Evolutionary conservation across 2,113 vertebrate species (phyloP), one percentile per base, ranked within the genome.

Genomic region (Grammomys surdaster): DNA sequence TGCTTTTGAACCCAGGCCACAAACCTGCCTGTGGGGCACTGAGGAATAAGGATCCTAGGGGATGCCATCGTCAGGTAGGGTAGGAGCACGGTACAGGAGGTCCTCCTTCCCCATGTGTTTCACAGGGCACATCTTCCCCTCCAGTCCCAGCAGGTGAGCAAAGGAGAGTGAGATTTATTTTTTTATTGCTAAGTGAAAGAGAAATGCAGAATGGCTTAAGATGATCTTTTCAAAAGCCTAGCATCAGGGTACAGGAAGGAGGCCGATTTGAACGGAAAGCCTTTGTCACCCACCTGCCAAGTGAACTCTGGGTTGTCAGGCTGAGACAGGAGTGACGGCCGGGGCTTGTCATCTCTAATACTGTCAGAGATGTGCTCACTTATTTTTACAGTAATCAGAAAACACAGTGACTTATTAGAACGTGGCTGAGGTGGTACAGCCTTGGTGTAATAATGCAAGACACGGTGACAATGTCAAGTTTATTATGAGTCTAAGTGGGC

Each of bases 71-170:
- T 85, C 54, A 48, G n/a, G 40, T 5, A 31, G 69, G 69, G 67
- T n/a, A 4, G 22, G 46, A 60, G 8, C 7, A 4, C 1, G 40
- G 75, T 56, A 33, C 48, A 28, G 40, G 48, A 67, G 58, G 20
- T 2, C 73, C 92, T 26, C 20, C 31, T 20, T 73, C 33, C 13
- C 36, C 7, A 9, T 11, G 86, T 54, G 46, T 22, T 67, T 5
- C 54, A 28, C 8, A 0, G 16, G 54, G 10, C 7, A 26, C 3
- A 2, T 46, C 58, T 14, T 0, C n/a, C 43, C 46, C 1, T 60
- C 14, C 0, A 43, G 36, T 22, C 6, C 58, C 48, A 19, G 48
- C 91, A 63, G 48, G 24, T 36, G 13, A 19, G 63, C 16, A 10
- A 58, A 56, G 24, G 51, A 43, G 54, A 56, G 48, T 20, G 33